Base-by-base conservation (phyloP, 2,113 vertebrate genomes). In the Salvelinus namaycush region DNA sequence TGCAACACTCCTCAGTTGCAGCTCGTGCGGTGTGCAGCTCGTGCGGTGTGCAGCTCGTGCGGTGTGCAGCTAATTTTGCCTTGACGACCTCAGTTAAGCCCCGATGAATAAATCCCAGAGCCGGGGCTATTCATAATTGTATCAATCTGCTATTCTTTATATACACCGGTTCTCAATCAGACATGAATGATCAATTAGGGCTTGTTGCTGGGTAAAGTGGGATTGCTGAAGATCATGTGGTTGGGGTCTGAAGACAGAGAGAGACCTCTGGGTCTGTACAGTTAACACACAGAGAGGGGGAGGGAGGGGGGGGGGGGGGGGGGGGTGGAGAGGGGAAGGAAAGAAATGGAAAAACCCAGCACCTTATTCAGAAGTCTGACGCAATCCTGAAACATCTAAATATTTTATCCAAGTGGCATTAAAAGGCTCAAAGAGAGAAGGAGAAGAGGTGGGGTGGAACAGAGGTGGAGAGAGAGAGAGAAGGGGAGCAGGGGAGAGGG, bases 361-460 rank as follows among this genome's bases (percentile, higher is more conserved):
- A 79, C 84, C 84, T 84, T 81, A 72, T 90, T 89, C 75, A 68
- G 51, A 29, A 89, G 86, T 91, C 92, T 93, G 93, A 93, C 70
- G 87, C 86, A 86, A 90, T 81, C 72, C 74, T 54, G 76, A 79
- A 85, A 86, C 74, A 76, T 83, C 81, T 93, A 81, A 92, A 93
- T 93, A 92, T 92, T 93, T 92, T 79, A 93, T 91, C 88, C 69
- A 74, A 83, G 79, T 75, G 77, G 86, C 76, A 12, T 85, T 88
- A 90, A 91, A 92, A 86, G 87, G 81, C 83, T 82, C 73, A 78
- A 75, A 72, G 81, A 27, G 72, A 68, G 60, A 65, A 51, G 9
- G 65, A 54, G 48, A 51, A 39, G 34, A 39, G 34, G 31, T 34
- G 59, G 60, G 48, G n/a, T 44, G 66, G 18, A 66, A 59, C 60